Evolutionary conservation across 2,888 invertebrate species (phyloP).

Genomic region (Micoletzkya japonica): DNA sequence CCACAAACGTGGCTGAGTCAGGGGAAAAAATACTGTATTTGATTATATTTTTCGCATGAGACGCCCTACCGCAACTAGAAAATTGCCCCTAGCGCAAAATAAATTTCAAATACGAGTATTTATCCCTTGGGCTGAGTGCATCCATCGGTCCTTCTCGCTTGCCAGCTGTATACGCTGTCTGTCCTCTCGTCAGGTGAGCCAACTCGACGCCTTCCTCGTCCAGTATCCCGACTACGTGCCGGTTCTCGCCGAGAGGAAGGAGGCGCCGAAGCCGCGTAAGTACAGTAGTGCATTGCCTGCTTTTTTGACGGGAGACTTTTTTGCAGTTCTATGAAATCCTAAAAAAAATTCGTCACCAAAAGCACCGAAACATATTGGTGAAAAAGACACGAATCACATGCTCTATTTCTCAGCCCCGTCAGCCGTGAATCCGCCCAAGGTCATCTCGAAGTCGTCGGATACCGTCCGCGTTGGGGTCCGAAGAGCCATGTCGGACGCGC

Average conservation of each 20-base stretch:
- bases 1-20: too few species aligned
- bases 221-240: slow-evolving; percentile 21
- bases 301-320: background rate
- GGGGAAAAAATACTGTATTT: too few species aligned
- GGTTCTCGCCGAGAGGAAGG: slow-evolving; percentile 18
- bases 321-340: background rate
- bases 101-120: too few species aligned
- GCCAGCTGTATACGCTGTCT: too few species aligned
- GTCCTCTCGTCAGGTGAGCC: background rate
- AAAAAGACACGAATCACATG: too few species aligned
- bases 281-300: background rate
- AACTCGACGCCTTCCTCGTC: background rate
- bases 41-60: too few species aligned
- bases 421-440: slow-evolving; percentile 27
- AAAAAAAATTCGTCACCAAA: background rate
- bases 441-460: slow-evolving; percentile 33
- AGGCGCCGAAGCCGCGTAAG: slow-evolving; percentile 8
- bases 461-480: slow-evolving; percentile 27
- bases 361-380: too few species aligned
- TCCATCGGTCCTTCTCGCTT: too few species aligned
- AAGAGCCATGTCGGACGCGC: slow-evolving; percentile 26
- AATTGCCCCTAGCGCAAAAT: too few species aligned
- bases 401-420: slow-evolving; percentile 7
- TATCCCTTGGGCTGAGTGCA: too few species aligned
- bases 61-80: too few species aligned